These are phyloP conservation scores for Mesocentrotus franciscanus DNA, from an alignment of 53 echinoderm and acorn worm genomes.

Conservation along the genomic window DNA sequence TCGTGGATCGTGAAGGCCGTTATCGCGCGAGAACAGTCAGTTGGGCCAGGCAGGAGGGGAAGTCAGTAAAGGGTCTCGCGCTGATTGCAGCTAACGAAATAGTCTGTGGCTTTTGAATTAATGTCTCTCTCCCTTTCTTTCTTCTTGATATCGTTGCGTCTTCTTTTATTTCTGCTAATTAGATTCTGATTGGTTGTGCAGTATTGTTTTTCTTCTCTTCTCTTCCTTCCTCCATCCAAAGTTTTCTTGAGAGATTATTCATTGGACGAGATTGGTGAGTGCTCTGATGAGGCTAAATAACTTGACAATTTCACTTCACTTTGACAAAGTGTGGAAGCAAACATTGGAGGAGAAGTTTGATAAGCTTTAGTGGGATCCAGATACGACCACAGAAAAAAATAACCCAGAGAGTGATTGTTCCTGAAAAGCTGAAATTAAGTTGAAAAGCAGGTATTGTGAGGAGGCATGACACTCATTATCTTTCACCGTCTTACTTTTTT, in stretches of 20 bases:
- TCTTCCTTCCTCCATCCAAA: conserved; percentile 7
- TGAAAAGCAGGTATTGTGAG: background rate
- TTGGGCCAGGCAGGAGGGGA: conserved; percentile 18
- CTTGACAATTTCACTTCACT: conserved; percentile 51
- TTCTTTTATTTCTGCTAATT: conserved; percentile 58
- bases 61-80: conserved; percentile 23
- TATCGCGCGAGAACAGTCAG: conserved; percentile 47
- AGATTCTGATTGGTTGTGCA: conserved; percentile 47
- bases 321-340: conserved; percentile 41
- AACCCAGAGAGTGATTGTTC: conserved; percentile 23
- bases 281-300: conserved; percentile 42
- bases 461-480: conserved; percentile 41
- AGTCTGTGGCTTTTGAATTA: conserved; percentile 57
- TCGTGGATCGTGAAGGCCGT: conserved; percentile 55
- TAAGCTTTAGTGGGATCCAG: conserved; percentile 33
- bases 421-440: conserved; percentile 32
- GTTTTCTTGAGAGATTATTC: conserved; percentile 37
- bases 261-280: conserved; percentile 39
- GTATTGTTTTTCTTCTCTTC: conserved; percentile 9
- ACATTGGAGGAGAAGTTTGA: conserved; percentile 40
- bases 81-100: conserved; percentile 60
- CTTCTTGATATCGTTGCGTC: conserved; percentile 52
- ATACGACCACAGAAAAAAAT: background rate
- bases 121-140: conserved; percentile 16
- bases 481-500: background rate